Base-by-base conservation (phyloP, 2,797 vertebrate genomes). In the Ambastaia sidthimunki region DNA sequence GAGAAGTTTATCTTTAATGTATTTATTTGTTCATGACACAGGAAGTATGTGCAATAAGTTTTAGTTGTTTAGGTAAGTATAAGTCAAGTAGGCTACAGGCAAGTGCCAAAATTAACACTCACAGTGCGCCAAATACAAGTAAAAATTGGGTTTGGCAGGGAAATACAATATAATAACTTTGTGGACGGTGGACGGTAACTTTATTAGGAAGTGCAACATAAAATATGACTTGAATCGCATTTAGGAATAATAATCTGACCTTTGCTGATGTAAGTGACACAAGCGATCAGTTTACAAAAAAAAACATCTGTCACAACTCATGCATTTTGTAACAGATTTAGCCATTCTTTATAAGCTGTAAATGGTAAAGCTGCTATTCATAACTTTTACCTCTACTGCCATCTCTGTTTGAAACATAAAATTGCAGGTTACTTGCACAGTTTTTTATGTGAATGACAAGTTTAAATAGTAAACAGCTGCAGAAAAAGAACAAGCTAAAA, bases 1-100 rank as follows among this genome's bases (percentile, higher is more conserved):
- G 13, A 31, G 1, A 77, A n/a, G 41, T 70, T 47, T 23, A 25
- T 59, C 21, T 59, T 63, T 9, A 28, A 28, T 28, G 28, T 28
- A 60, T 16, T 31, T 9, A 15, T 52, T 71, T 78, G 37, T 48
- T 63, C 28, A 71, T 69, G 44, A 71, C 59, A 54, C 11, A 18
- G 47, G 37, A 63, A 44, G 69, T 28, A 1, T 19, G 15, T 62
- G 15, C 60, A 31, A 16, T 25, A 60, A 6, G 12, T 25, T 28
- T 28, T 16, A 62, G 59, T 31, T 57, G 55, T 23, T 57, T 59
- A 25, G 55, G 9, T 59, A 59, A 48, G 11, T 48, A 3, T 12
- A 48, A 12, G 47, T 13, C 11, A 15, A 10, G 13, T 13, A 48
- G 11, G 11, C 3, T 13, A 47, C 44, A 47, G 9, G 44, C 7